Conservation (phyloP, 2,797 vertebrate genomes). For the Rallus crepitans region DNA sequence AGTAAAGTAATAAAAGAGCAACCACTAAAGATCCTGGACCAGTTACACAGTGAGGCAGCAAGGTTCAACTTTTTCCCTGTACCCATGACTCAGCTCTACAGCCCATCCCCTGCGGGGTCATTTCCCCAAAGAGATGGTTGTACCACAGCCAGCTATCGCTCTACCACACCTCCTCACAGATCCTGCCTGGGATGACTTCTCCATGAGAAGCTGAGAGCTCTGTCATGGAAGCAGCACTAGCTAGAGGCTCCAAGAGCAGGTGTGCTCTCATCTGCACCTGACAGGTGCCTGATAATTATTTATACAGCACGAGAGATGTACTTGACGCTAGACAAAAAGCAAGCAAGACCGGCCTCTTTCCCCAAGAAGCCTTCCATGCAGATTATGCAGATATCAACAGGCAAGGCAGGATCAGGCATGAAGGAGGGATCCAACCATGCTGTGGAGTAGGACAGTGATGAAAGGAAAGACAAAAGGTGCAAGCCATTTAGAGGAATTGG, state of each 20-base stretch:
- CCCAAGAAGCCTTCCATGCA: background rate
- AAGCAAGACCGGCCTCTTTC: background rate
- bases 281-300: background rate
- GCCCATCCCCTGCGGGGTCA: background rate
- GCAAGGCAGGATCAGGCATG: background rate
- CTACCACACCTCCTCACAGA: background rate
- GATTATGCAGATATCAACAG: background rate
- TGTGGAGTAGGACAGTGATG: background rate
- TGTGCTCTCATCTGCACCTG: background rate
- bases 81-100: conserved; percentile 22
- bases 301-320: background rate
- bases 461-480: background rate
- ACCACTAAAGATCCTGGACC: background rate
- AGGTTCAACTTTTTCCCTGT: background rate
- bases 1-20: conserved; percentile 16
- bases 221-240: background rate
- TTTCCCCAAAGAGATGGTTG: background rate
- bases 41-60: background rate
- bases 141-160: background rate
- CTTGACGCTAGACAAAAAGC: background rate
- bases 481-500: background rate
- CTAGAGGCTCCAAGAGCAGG: background rate
- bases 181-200: rapidly evolving
- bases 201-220: background rate
- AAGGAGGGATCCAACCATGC: background rate